Percentiles rank a stretch among this genome's conserved stretches.
Evolutionary conservation across 2,888 invertebrate species (phyloP).

Genomic region (Ornithoptera alexandrae): DNA sequence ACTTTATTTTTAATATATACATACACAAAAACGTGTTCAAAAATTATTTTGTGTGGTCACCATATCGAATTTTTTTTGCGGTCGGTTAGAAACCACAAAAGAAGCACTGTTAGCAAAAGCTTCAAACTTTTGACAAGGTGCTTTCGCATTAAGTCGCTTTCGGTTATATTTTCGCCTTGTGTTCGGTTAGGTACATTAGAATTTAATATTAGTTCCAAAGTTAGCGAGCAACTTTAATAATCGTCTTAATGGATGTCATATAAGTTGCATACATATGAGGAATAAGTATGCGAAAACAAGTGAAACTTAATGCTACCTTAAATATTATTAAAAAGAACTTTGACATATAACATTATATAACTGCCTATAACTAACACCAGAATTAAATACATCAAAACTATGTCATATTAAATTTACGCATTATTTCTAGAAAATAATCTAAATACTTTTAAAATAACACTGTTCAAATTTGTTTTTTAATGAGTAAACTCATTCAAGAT

Average conservation of each 20-base stretch:
- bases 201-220: constrained; percentile 12
- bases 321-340: too few relatives aligned
- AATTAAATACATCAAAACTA: too few relatives aligned
- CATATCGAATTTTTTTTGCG: constrained; percentile 14
- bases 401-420: too few relatives aligned
- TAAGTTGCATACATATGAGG: not conserved
- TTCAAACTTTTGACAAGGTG: constrained; percentile 16
- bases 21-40: not conserved
- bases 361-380: too few relatives aligned
- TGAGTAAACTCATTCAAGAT: too few relatives aligned
- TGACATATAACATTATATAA: too few relatives aligned
- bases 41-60: not conserved
- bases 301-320: too few relatives aligned
- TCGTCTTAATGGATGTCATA: not conserved
- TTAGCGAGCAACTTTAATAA: not conserved
- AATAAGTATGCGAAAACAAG: not conserved
- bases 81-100: constrained; percentile 12
- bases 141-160: constrained; percentile 12
- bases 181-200: constrained; percentile 1
- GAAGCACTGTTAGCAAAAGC: constrained; percentile 15
- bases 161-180: constrained; percentile 4
- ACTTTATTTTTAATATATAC: not conserved
- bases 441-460: too few relatives aligned
- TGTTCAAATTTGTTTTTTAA: too few relatives aligned
- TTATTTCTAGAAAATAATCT: too few relatives aligned